Evolutionary conservation across 1,140 invertebrate genomes (phyloP), one percentile per base, ranked within the genome.

Genomic region (Choristoneura fumiferana): DNA sequence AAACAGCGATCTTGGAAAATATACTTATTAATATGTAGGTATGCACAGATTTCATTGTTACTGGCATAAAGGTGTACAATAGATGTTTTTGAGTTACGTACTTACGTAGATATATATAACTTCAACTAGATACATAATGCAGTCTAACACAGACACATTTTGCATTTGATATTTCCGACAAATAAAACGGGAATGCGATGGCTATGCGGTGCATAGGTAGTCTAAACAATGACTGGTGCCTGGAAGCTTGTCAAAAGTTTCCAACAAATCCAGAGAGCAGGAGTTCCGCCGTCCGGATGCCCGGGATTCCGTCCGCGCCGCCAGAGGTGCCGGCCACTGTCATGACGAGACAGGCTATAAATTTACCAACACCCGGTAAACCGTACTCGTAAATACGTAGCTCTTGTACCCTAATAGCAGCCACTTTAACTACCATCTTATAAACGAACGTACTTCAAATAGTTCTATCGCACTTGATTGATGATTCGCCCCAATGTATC

Each of bases 191-290:
- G 12, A n/a, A 29, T 18, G 43, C 45, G 37, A 37, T 18, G 54
- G 36, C 37, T 54, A 58, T 57, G 36, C 53, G 58, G 29, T 54
- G 45, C 35, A 2, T 54, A 58, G 58, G 39, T 62, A 62, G 52
- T 61, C 43, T 62, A 58, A 67, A 62, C 64, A 60, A 54, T 61
- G 60, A 49, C 33, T 12, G 43, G 55, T 29, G 22, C 58, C 45
- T 60, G 57, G 36, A 36, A 60, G 62, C 56, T 58, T 70, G 62
- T 67, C 68, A 70, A 56, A 67, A 70, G 67, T 66, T 70, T 17
- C 57, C 52, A 35, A 58, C 58, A n/a, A 49, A 29, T 35, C 14
- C 34, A 34, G 33, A 55, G 35, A 14, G 37, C 12, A 13, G 12
- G 12, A 12, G 37, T 22, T 17, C 29, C 29, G 17, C 40, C 15